Base-by-base conservation (phyloP, 1,140 invertebrate species). In the Cotesia chilonis region DNA sequence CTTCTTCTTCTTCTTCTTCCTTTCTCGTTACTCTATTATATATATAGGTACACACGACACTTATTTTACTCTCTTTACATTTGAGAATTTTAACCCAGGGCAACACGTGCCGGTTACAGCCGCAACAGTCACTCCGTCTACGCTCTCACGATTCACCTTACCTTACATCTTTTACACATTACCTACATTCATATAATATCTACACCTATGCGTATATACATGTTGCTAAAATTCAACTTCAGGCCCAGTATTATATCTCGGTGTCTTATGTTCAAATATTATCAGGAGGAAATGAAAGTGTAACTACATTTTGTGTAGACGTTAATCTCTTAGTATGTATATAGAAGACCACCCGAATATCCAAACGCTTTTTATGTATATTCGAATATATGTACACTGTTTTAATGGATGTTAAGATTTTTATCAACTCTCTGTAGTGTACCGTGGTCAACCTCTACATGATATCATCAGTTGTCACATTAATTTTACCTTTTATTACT, bases 71-170 rank as follows among this genome's bases (percentile, higher is more conserved):
- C 38, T 66, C 64, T 37, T 64, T 36, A n/a, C 28, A 28, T 36
- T 20, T 3, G 6, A 57, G 14, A 37, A 63, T 71, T 51, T 71
- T 71, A 71, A 71, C 38, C 69, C 59, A 63, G 41, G 69, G 69
- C 59, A 63, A 77, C 75, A 70, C 72, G 76, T 68, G 70, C 73
- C 74, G 72, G 64, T 78, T 51, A 64, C 57, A 52, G 47, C 63
- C 35, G 47, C 47, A 36, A 20, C 47, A 36, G 41, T 51, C 57
- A 38, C 47, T 47, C 10, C 4, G 41, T 47, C 41, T 47, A 47
- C 41, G 47, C 59, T 63, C 69, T 71, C 69, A 71, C 69, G 69
- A 71, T 36, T 14, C 4, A 65, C 41, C 41, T 47, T 47, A 47
- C 41, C 41, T 47, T 47, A 47, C 41, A 47, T 47, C 41, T 20